phyloP scores from a whole-genome alignment of 2,888 invertebrate genomes.

The Nymphalis c-album region DNA sequence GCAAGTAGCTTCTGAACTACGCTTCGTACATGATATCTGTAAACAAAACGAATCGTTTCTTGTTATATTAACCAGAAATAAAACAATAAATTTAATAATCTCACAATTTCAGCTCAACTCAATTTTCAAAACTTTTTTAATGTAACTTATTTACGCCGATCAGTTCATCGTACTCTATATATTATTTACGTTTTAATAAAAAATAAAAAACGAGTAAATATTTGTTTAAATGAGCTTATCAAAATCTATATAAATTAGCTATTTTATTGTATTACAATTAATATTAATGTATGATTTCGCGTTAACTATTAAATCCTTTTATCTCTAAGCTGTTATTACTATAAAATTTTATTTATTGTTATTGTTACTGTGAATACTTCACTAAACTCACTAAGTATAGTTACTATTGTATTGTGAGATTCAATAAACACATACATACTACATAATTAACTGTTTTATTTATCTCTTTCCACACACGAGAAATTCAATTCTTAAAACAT shows the following conservation, averaged over 20 bases:
- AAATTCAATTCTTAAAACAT: background rate
- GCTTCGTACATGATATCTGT: too few relatives aligned
- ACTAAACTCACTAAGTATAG: conserved; percentile 68
- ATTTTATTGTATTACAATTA: background rate
- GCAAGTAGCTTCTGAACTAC: too few relatives aligned
- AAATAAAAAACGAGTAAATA: background rate
- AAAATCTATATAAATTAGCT: background rate
- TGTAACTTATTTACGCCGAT: too few relatives aligned
- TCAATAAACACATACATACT: conserved; percentile 70
- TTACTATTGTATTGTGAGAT: conserved; percentile 68
- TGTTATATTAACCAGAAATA: too few relatives aligned
- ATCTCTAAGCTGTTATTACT: conserved; percentile 61
- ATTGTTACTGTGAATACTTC: conserved; percentile 50
- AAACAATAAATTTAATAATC: too few relatives aligned
- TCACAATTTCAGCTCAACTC: too few relatives aligned
- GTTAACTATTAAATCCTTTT: conserved; percentile 20
- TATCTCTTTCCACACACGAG: background rate
- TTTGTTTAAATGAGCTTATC: background rate
- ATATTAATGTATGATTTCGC: conserved; percentile 7
- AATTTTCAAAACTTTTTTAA: too few relatives aligned
- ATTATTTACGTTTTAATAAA: too few relatives aligned
- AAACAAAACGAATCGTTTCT: too few relatives aligned
- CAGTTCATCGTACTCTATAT: too few relatives aligned
- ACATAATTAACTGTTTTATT: conserved; percentile 17
- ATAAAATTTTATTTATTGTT: conserved; percentile 65